Percentiles rank a stretch among this genome's conserved stretches.
Conservation (phyloP, 2,888 invertebrate genomes). For the Synanthedon vespiformis region DNA sequence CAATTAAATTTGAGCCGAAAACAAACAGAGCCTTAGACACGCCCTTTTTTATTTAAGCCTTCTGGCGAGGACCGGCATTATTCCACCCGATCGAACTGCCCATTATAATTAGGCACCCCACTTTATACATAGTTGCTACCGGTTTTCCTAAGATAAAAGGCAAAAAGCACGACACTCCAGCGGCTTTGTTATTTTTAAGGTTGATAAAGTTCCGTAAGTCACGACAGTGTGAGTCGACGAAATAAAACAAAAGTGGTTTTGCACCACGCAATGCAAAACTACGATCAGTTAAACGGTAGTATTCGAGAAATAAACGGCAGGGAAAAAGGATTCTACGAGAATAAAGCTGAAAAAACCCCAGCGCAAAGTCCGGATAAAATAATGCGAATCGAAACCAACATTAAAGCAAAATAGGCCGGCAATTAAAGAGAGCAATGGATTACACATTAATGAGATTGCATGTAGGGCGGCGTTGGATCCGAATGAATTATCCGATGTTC, state of each 20-base stretch:
- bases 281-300: constrained; percentile 49
- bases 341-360: neutral
- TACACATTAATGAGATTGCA: constrained; percentile 29
- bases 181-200: constrained; percentile 25
- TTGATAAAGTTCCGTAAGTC: constrained; percentile 31
- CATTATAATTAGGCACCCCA: constrained; percentile 38
- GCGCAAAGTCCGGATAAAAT: constrained; percentile 14
- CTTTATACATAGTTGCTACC: constrained; percentile 34
- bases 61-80: constrained; percentile 30
- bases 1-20: constrained; percentile 55
- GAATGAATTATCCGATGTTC: constrained; percentile 32
- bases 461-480: constrained; percentile 20
- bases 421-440: constrained; percentile 16
- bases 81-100: constrained; percentile 33
- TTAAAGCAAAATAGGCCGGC: constrained; percentile 13
- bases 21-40: constrained; percentile 48
- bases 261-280: constrained; percentile 41
- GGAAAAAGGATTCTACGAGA: constrained; percentile 14
- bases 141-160: constrained; percentile 32
- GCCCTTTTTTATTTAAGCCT: constrained; percentile 28
- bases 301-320: constrained; percentile 35
- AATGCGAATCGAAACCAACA: neutral
- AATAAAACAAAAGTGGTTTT: constrained; percentile 34
- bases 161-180: constrained; percentile 23
- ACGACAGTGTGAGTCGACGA: constrained; percentile 28